Conservation (phyloP, 2,113 vertebrate genomes). For the Bufo gargarizans region DNA sequence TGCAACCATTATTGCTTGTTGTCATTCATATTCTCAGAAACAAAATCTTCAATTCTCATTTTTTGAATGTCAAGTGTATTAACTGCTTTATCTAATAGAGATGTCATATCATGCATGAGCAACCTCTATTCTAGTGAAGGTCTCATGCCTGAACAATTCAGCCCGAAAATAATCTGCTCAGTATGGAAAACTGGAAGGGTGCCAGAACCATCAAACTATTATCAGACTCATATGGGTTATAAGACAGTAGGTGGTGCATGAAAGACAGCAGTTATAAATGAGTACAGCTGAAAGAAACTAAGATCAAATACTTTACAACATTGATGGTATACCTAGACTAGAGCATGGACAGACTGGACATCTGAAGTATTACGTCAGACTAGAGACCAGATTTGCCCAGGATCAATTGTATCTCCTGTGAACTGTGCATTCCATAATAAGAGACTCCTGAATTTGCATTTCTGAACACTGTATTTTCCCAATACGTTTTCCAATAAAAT, state of each 20-base stretch:
- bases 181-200: not conserved
- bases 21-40: not conserved
- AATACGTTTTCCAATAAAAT: not conserved
- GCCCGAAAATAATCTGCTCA: not conserved
- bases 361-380: not conserved
- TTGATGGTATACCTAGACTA: not conserved
- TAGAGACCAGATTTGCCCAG: not conserved
- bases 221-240: not conserved
- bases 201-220: not conserved
- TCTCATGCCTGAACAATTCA: not conserved
- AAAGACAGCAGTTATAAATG: not conserved
- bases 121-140: not conserved
- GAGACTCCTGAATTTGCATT: not conserved
- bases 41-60: not conserved
- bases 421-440: not conserved
- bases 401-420: not conserved
- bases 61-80: not conserved
- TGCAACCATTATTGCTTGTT: not conserved
- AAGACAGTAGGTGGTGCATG: not conserved
- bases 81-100: slow-evolving; percentile 10
- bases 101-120: not conserved
- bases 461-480: not conserved
- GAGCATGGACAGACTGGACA: not conserved
- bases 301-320: not conserved
- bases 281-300: not conserved